A percentile compares a stretch with the other conserved stretches of the same genome.
Evolutionary conservation across 1,140 invertebrate genomes (phyloP).

Genomic region (Danaus melanippus): DNA sequence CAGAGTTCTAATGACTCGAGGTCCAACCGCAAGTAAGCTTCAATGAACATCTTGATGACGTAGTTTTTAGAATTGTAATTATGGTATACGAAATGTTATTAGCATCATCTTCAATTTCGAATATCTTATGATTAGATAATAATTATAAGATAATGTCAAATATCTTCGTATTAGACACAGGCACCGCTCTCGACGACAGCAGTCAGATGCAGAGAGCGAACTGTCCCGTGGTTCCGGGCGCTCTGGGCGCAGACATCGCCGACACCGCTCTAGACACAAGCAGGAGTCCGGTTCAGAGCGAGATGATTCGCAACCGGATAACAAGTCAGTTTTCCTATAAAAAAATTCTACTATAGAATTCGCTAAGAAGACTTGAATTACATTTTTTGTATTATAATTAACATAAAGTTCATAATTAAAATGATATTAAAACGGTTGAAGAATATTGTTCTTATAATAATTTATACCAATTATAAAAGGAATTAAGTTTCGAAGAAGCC

Average conservation of each 20-base stretch:
- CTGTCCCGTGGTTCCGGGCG: conserved; percentile 85
- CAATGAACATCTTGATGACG: neutral
- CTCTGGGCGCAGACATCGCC: conserved; percentile 81
- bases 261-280: conserved; percentile 77
- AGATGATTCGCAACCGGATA: conserved; percentile 57
- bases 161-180: conserved; percentile 73
- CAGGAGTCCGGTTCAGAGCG: conserved; percentile 60
- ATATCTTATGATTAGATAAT: no score
- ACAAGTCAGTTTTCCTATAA: conserved; percentile 44
- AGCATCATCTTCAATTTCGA: neutral
- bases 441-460: conserved; percentile 4
- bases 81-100: neutral
- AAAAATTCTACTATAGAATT: no score
- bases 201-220: conserved; percentile 92
- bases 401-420: neutral
- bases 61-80: neutral
- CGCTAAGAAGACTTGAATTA: no score
- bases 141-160: no score
- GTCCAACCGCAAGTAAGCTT: conserved; percentile 75
- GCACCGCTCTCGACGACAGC: conserved; percentile 81
- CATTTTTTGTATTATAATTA: no score
- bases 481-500: conserved; percentile 6
- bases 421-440: neutral
- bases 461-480: conserved; percentile 5
- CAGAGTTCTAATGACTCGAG: conserved; percentile 86